These are phyloP conservation scores for Thermophis baileyi DNA, from an alignment of 2,113 vertebrate species.

Conservation along the genomic window DNA sequence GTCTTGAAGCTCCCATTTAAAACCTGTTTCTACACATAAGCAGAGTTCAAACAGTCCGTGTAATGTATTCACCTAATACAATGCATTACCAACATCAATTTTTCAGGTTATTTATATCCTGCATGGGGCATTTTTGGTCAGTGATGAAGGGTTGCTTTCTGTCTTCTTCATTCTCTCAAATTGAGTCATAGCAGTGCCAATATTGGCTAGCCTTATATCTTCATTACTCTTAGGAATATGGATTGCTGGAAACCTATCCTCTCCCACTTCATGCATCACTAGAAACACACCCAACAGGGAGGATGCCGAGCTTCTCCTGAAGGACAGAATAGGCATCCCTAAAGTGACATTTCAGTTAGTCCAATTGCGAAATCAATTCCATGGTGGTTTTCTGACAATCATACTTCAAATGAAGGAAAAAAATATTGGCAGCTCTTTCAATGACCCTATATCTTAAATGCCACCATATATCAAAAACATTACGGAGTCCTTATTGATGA, in stretches of 20 bases:
- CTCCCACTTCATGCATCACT: background rate
- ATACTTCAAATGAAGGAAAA: constrained; percentile 31
- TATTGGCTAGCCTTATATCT: constrained; percentile 9
- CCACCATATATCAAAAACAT: constrained; percentile 20
- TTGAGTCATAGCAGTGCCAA: constrained; percentile 13
- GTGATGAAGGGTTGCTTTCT: background rate
- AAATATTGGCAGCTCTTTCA: constrained; percentile 7
- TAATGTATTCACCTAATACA: background rate
- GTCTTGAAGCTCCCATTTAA: background rate
- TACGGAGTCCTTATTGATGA: constrained; percentile 8
- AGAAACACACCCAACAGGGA: background rate
- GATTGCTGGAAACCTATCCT: background rate
- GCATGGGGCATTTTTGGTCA: constrained; percentile 8
- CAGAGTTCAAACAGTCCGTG: constrained; percentile 18
- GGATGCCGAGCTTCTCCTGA: background rate
- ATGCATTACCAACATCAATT: constrained; percentile 18
- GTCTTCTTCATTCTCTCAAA: constrained; percentile 29
- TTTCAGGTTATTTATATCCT: constrained; percentile 39
- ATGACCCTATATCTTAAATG: constrained; percentile 19
- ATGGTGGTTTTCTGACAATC: constrained; percentile 6
- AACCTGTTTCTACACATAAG: constrained; percentile 13
- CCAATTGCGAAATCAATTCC: background rate
- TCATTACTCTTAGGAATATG: constrained; percentile 26
- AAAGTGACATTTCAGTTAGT: background rate
- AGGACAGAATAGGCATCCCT: background rate